Base-by-base conservation (phyloP, 2,113 vertebrate species). In the Xiphophorus couchianus region DNA sequence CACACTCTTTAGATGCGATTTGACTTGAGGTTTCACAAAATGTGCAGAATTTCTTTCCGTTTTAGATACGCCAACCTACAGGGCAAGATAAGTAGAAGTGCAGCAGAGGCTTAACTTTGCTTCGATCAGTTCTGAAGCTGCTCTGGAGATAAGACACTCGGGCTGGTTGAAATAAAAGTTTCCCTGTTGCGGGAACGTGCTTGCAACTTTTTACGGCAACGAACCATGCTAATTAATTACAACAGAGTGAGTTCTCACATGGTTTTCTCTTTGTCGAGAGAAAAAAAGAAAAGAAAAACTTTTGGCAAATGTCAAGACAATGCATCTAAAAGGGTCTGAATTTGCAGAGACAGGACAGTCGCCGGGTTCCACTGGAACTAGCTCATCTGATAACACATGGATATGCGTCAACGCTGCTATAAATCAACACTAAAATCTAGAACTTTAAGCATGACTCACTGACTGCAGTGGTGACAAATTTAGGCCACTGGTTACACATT, bases 141-240 rank as follows among this genome's bases (percentile, higher is more conserved):
- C 66, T n/a, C 28, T 30, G 7, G 42, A 54, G 42, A 25, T 37
- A 28, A 66, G 42, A 9, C 66, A 29, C 62, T 31, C 12, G 33
- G 62, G 65, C 54, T 83, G 68, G 14, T 70, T 63, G 27, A 29
- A 78, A 77, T 76, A 58, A 69, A 79, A 69, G 48, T 62, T 58
- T 76, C 66, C 22, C 29, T 42, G 54, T 15, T 66, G 62, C 13
- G 8, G 7, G 11, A 66, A 39, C 2, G 35, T 66, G 31, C 28
- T 33, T 30, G 7, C 29, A 73, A 44, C 33, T 9, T 30, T 60
- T 66, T 25, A 74, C 10, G 62, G 68, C 73, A 61, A 66, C 58
- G 61, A 62, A 31, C 29, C 35, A 35, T 51, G 30, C 33, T 69
- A 17, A 83, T 74, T 66, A 30, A 69, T 39, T 54, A n/a, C 27